phyloP scores from a whole-genome alignment of 2,113 vertebrate genomes.

The Pholis gunnellus region DNA sequence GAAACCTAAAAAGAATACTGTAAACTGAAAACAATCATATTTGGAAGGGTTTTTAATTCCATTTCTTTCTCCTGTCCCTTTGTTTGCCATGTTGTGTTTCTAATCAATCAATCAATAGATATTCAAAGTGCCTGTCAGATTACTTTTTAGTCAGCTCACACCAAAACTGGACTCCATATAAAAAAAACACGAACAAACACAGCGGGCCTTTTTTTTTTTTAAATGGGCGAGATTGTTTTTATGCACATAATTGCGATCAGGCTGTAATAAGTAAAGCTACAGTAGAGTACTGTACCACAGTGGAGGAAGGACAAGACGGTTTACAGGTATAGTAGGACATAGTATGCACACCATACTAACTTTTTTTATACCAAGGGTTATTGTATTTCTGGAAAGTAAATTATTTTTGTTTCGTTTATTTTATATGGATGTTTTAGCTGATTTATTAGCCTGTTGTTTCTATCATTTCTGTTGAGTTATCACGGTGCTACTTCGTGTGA shows the following conservation, averaged over 20 bases:
- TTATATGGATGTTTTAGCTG: constrained; percentile 50
- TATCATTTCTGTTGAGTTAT: constrained; percentile 45
- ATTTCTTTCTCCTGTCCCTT: not conserved
- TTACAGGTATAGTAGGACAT: constrained; percentile 43
- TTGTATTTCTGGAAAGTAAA: constrained; percentile 65
- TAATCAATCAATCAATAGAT: constrained; percentile 32
- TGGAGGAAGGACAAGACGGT: constrained; percentile 23
- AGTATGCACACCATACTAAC: constrained; percentile 20
- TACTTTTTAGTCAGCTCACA: constrained; percentile 62
- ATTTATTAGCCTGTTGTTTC: constrained; percentile 25
- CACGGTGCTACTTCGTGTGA: constrained; percentile 71
- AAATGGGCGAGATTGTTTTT: constrained; percentile 57
- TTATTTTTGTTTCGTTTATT: constrained; percentile 63
- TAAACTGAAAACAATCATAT: constrained; percentile 37
- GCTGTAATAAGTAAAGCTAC: constrained; percentile 33
- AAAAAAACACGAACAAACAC: constrained; percentile 39
- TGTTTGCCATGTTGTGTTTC: constrained; percentile 14
- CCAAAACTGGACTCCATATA: constrained; percentile 67
- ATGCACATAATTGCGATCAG: constrained; percentile 48
- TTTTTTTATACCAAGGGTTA: constrained; percentile 70
- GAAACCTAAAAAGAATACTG: constrained; percentile 1
- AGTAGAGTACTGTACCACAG: constrained; percentile 47
- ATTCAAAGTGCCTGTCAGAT: constrained; percentile 76
- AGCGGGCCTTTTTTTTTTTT: constrained; percentile 64
- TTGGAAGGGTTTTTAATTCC: constrained; percentile 17